phyloP scores from a whole-genome alignment of 2,797 vertebrate genomes.

The Parotocinclus haroldoi region DNA sequence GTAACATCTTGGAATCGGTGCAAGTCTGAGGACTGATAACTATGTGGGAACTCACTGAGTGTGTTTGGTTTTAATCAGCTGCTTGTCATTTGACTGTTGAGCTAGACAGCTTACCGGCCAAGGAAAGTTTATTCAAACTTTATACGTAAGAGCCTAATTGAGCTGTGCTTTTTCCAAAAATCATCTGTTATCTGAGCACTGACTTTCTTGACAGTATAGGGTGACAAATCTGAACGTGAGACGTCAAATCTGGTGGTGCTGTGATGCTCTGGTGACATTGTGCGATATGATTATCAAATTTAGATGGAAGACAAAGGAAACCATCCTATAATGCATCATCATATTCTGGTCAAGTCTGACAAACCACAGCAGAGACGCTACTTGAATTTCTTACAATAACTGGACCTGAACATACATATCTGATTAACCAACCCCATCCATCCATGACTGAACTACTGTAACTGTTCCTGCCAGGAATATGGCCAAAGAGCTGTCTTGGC shows the following conservation, averaged over 20 bases:
- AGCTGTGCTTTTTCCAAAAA: neutral
- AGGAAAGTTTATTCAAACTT: conserved; percentile 15
- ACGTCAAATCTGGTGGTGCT: neutral
- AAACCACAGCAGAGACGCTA: too few relatives aligned
- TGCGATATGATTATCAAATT: neutral
- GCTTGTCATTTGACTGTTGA: conserved; percentile 23
- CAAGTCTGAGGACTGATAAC: conserved; percentile 3
- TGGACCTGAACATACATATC: too few relatives aligned
- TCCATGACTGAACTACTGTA: too few relatives aligned
- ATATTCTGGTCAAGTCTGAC: too few relatives aligned
- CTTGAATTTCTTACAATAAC: too few relatives aligned
- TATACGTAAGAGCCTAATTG: neutral
- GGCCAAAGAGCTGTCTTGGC: too few relatives aligned
- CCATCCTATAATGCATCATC: too few relatives aligned
- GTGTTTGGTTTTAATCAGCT: conserved; percentile 25
- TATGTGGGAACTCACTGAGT: conserved; percentile 12
- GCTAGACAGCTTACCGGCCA: conserved; percentile 9
- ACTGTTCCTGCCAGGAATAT: too few relatives aligned
- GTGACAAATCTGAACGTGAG: neutral
- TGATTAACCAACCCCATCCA: too few relatives aligned
- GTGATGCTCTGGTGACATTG: neutral
- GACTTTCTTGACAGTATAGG: neutral
- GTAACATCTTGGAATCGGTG: conserved; percentile 1
- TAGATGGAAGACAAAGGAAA: too few relatives aligned
- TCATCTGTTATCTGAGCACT: conserved; percentile 1